A percentile compares a stretch with the other conserved stretches of the same genome.
phyloP scores from a whole-genome alignment of 2,113 vertebrate genomes.

The Leptodactylus fuscus region DNA sequence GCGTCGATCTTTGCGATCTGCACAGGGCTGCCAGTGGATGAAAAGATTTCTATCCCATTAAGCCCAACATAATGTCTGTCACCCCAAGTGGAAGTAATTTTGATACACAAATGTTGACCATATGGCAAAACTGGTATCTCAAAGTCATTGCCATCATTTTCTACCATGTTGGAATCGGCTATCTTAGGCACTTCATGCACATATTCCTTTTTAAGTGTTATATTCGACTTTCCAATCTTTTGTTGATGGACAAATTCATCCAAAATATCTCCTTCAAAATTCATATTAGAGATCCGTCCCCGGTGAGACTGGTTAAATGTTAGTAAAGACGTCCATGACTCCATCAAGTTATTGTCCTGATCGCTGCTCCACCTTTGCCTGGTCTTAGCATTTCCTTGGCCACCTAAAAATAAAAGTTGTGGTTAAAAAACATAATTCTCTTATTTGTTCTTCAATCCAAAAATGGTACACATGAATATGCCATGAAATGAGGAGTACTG shows the following conservation, averaged over 20 bases:
- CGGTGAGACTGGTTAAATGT: constrained; percentile 91
- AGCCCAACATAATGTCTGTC: constrained; percentile 96
- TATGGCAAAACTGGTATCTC: constrained; percentile 90
- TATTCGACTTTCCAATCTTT: constrained; percentile 64
- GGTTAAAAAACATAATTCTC: not conserved
- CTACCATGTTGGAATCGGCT: constrained; percentile 67
- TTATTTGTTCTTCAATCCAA: not conserved
- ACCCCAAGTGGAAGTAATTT: constrained; percentile 93
- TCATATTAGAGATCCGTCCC: constrained; percentile 88
- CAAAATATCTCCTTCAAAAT: constrained; percentile 87
- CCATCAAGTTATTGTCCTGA: constrained; percentile 83
- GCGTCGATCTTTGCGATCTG: constrained; percentile 78
- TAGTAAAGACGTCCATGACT: constrained; percentile 89
- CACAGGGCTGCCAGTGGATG: constrained; percentile 86
- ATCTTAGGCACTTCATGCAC: constrained; percentile 57
- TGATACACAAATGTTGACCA: constrained; percentile 84
- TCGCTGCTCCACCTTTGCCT: constrained; percentile 72
- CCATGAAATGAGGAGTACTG: too few relatives aligned
- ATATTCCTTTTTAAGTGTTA: constrained; percentile 62
- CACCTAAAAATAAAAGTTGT: constrained; percentile 67
- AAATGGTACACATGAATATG: too few relatives aligned
- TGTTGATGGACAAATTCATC: constrained; percentile 92
- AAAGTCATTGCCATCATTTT: constrained; percentile 74
- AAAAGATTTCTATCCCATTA: constrained; percentile 93
- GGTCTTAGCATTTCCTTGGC: constrained; percentile 11